phyloP scores from a whole-genome alignment of 1,140 invertebrate genomes.

The Akabosia matsudoensis region DNA sequence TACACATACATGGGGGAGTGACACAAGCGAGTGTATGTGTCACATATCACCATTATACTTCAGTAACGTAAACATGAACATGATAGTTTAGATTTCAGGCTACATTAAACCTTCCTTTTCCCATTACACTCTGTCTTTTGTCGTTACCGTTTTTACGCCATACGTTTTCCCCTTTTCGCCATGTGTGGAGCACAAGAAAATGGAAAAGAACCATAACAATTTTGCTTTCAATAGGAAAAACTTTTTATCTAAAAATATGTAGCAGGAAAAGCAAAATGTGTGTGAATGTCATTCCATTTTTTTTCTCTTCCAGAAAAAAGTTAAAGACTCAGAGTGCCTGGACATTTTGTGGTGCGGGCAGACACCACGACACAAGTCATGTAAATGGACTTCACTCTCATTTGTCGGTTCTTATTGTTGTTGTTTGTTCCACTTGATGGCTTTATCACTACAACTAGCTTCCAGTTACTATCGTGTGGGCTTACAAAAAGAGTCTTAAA shows the following conservation, averaged over 20 bases:
- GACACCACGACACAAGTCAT: neutral
- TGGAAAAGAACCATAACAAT: too few relatives aligned
- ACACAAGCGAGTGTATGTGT: too few relatives aligned
- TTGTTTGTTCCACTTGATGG: constrained; percentile 9
- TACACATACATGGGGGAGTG: too few relatives aligned
- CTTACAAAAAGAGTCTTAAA: neutral
- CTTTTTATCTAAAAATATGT: too few relatives aligned
- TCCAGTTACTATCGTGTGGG: neutral
- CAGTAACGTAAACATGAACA: too few relatives aligned
- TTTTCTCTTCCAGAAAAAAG: too few relatives aligned
- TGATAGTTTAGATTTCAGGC: constrained; percentile 16
- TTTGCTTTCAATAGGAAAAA: too few relatives aligned
- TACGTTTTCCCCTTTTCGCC: neutral
- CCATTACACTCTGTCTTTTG: constrained; percentile 9
- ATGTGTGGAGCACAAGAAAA: too few relatives aligned
- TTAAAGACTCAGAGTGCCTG: neutral
- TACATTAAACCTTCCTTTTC: constrained; percentile 21
- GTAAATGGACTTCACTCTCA: neutral
- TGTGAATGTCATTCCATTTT: constrained; percentile 1
- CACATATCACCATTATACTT: too few relatives aligned
- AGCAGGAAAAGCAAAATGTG: neutral
- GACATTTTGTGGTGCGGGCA: constrained; percentile 4
- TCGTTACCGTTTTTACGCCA: neutral
- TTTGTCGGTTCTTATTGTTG: constrained; percentile 6
- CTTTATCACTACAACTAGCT: neutral